Base-by-base conservation (phyloP, 2,113 vertebrate genomes). In the Amia ocellicauda region DNA sequence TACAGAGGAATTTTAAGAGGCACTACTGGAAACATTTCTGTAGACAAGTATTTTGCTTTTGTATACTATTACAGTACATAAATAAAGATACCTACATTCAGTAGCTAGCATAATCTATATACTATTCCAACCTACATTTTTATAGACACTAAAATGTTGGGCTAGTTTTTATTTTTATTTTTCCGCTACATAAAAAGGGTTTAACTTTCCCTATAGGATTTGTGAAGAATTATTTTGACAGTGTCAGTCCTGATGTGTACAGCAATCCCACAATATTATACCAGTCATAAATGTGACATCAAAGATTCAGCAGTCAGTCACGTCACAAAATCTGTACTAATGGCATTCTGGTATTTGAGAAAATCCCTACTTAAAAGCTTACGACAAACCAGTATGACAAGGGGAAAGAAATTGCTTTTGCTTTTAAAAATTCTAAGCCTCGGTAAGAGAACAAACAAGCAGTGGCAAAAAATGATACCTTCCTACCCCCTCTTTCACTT, bases 311-410 rank as follows among this genome's bases (percentile, higher is more conserved):
- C 69, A 73, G 78, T 28, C 19, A 43, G 28, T 24, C 61, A 49
- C n/a, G 14, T 83, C 84, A 85, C 63, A 66, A 71, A 73, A 68
- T 79, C 77, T 72, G 52, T 77, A 78, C 82, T 86, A 86, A 84
- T 86, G 84, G 77, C 76, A 83, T 86, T 84, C 77, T 76, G 73
- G 79, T 78, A 77, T 81, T 80, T 75, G 79, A 86, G 85, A 85
- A 89, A 89, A 86, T 87, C 83, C 83, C 82, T 82, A 85, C 77
- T 87, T 85, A 87, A 79, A 75, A 74, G 81, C 81, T 83, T 83
- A 86, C 76, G 43, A 73, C 71, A 78, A 78, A 72, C 70, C 66
- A 66, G 68, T 73, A 77, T 71, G 84, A 85, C 84, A 86, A 86
- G 85, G 82, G 78, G 73, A 84, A 77, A 85, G 81, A 83, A 85